Base-by-base conservation (phyloP, 2,113 vertebrate genomes). In the Amia ocellicauda region DNA sequence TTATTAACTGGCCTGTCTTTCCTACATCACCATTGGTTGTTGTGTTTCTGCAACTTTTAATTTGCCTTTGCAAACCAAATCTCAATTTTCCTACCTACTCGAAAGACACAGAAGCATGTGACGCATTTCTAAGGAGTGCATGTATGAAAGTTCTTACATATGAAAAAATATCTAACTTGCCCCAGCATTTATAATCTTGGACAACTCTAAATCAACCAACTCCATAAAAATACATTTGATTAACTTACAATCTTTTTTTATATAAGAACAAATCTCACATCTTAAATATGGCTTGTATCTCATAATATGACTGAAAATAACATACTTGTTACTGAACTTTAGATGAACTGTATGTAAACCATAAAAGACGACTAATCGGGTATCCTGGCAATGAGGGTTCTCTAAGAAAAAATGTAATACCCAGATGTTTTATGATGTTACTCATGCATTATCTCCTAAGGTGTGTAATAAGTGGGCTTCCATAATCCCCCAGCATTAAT, bases 151-250 rank as follows among this genome's bases (percentile, higher is more conserved):
- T n/a, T n/a, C n/a, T n/a, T n/a, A n/a, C n/a, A n/a, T n/a, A n/a
- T 70, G 74, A 79, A 80, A 80, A 73, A 73, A 81, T 70, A 28
- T 64, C 73, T 82, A 73, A 65, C 74, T 19, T 73, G 76, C 26
- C 23, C 23, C 41, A 57, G 45, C 20, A n/a, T n/a, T 9, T 54
- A 11, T 27, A 42, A 10, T 42, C 31, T n/a, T n/a, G 47, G 7
- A 79, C 76, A 74, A 68, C 69, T 74, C 76, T 76, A n/a, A n/a
- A n/a, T n/a, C n/a, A n/a, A 60, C 49, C 14, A 77, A 85, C n/a
- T 82, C 79, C 78, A 86, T 78, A 82, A 82, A n/a, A n/a, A n/a
- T n/a, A n/a, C 83, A 83, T 82, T 78, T 69, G 69, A 75, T 78
- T 77, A 75, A 69, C 64, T 31, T 70, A 80, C 27, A 54, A 64